Conservation (phyloP, 1,140 invertebrate genomes). For the Lepidurus packardi region DNA sequence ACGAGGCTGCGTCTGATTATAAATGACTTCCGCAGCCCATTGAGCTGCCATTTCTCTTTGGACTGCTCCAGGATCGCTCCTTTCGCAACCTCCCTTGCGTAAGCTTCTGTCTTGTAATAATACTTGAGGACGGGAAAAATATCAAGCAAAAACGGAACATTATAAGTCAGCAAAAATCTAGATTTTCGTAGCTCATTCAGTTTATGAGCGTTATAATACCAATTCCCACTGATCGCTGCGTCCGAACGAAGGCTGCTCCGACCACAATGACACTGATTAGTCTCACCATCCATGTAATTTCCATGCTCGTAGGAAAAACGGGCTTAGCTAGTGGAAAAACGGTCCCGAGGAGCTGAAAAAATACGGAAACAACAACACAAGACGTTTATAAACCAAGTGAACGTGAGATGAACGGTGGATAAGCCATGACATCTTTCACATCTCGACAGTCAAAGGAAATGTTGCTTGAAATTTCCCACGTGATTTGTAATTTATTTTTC, state of each 20-base stretch:
- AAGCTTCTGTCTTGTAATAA: slow-evolving; percentile 30
- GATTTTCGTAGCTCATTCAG: not conserved
- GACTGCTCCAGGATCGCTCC: not conserved
- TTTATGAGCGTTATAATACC: not conserved
- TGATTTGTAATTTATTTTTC: slow-evolving; percentile 14
- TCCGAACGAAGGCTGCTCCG: not conserved
- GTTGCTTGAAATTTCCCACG: not conserved
- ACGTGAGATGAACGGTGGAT: not conserved
- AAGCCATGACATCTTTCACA: not conserved
- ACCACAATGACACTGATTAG: not conserved
- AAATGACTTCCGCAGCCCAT: slow-evolving; percentile 34
- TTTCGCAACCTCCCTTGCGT: slow-evolving; percentile 19
- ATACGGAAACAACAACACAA: not conserved
- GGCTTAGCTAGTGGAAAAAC: not conserved
- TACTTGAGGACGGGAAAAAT: slow-evolving; percentile 5
- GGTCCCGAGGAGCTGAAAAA: not conserved
- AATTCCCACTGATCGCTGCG: slow-evolving; percentile 17
- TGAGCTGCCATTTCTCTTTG: slow-evolving; percentile 33
- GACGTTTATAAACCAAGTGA: not conserved
- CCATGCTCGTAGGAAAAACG: not conserved
- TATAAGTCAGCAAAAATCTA: not conserved
- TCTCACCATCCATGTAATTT: slow-evolving; percentile 23
- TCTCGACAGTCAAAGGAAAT: not conserved
- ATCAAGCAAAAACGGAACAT: not conserved
- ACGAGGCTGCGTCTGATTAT: slow-evolving; percentile 33